Conservation (phyloP, 1,140 invertebrate species). For the Ruditapes philippinarum region DNA sequence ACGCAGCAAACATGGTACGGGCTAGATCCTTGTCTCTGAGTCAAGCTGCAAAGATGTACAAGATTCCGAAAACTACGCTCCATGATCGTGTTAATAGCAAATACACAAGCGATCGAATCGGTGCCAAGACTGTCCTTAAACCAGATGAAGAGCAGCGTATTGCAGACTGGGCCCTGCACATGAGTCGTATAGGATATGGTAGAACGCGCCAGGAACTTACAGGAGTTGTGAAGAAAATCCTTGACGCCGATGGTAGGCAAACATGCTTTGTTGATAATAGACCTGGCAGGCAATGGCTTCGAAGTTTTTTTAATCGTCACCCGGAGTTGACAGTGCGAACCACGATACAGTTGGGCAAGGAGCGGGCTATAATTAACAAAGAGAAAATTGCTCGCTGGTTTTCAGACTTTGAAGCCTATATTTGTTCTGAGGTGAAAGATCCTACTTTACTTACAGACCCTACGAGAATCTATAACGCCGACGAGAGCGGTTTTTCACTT, state of each 20-base stretch:
- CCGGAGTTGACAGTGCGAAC: constrained; percentile 2
- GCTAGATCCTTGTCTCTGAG: neutral
- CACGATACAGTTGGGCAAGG: constrained; percentile 25
- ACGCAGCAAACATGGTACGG: neutral
- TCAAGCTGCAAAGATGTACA: neutral
- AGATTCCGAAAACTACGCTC: constrained; percentile 33
- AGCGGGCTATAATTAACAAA: constrained; percentile 10
- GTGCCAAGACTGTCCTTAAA: constrained; percentile 28
- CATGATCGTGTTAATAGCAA: neutral
- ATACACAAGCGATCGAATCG: neutral
- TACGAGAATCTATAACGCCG: constrained; percentile 19
- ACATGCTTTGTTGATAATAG: neutral
- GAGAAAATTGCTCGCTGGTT: constrained; percentile 7
- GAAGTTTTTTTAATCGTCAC: constrained; percentile 22
- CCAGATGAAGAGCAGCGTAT: constrained; percentile 12
- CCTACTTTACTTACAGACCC: neutral
- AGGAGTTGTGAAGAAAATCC: neutral
- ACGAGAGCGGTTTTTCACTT: constrained; percentile 8
- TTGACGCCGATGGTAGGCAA: neutral
- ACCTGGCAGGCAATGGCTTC: neutral
- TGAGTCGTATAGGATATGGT: constrained; percentile 47
- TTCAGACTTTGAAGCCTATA: neutral
- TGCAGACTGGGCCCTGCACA: constrained; percentile 47
- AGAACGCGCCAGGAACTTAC: constrained; percentile 44
- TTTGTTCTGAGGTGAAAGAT: neutral